Base-by-base conservation (phyloP, 37 sponge, comb jelly and placozoan genomes). In the Bolinopsis microptera region DNA sequence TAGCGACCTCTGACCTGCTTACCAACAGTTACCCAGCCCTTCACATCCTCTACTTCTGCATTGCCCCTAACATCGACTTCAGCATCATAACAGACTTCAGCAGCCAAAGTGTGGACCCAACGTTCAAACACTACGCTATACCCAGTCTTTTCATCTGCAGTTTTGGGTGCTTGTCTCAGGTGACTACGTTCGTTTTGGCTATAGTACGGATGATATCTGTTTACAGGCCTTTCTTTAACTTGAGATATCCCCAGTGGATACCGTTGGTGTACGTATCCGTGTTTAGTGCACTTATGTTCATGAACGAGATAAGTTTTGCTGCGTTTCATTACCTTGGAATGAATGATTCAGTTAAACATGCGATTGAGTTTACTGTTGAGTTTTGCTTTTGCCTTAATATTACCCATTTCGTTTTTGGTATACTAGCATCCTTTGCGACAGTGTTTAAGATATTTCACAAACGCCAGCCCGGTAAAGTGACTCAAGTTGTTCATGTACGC, bases 11-110 rank as follows among this genome's bases (percentile, higher is more conserved):
- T 0, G 80, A 77, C 32, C 80, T 77, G 2, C 27, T 77, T 21
- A 77, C 80, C 35, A 77, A 77, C 37, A 77, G 80, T 36, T 77
- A 77, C 80, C 80, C 80, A 1, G 32, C 33, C 80, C 80, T 77
- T 2, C 80, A 77, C 80, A 77, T 77, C 37, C 80, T 77, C 80
- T 77, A 77, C 80, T 77, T 77, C 35, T 77, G 80, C 21, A 1
- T 77, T 1, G 37, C 35, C 1, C 80, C 80, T 36, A 32, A 13
- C 18, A 32, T 77, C 35, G 35, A 77, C 37, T 32, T 77, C 36
- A 77, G 80, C 35, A 77, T 36, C 80, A 33, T 35, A 21, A 13
- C 21, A 0, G 80, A 77, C 80, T 77, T 34, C 80, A 3, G 27
- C 28, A 5, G 61, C 9, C 35, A 16, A 1, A 34, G 35, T 1